A percentile compares a stretch with the other conserved stretches of the same genome.
phyloP scores from a whole-genome alignment of 2,113 vertebrate genomes.

The Catagonus wagneri region DNA sequence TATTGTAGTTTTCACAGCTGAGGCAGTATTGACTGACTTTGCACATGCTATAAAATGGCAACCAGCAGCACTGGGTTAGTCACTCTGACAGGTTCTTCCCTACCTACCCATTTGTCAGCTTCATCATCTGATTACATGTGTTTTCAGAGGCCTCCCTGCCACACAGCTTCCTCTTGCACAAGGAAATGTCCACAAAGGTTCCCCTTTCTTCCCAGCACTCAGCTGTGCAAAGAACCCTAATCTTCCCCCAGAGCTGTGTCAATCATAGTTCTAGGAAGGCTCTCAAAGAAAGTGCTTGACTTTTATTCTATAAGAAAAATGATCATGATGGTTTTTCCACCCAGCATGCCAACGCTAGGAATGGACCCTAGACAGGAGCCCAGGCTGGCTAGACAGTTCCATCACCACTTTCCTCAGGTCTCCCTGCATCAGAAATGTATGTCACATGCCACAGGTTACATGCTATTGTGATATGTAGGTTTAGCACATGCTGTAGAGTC shows the following conservation, averaged over 20 bases:
- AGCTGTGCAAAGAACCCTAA: constrained; percentile 64
- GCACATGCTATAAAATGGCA: neutral
- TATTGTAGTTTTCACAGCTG: neutral
- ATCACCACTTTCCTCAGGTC: neutral
- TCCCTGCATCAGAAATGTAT: neutral
- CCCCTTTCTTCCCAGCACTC: neutral
- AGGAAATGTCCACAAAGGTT: neutral
- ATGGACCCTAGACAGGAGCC: neutral
- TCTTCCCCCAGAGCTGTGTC: neutral
- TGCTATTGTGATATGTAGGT: neutral
- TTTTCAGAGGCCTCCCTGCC: neutral
- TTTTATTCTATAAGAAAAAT: constrained; percentile 56
- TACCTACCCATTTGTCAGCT: neutral
- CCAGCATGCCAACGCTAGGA: neutral
- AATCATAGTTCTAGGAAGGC: neutral
- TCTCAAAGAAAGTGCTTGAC: neutral
- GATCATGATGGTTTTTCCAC: neutral
- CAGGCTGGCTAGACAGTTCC: neutral
- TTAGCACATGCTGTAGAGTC: neutral
- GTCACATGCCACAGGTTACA: neutral
- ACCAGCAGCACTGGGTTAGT: neutral
- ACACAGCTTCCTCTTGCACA: constrained; percentile 49
- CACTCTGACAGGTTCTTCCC: neutral
- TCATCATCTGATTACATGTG: neutral
- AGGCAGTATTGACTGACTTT: neutral